Base-by-base conservation (phyloP, 1,140 invertebrate species). In the Ridgeia piscesae region DNA sequence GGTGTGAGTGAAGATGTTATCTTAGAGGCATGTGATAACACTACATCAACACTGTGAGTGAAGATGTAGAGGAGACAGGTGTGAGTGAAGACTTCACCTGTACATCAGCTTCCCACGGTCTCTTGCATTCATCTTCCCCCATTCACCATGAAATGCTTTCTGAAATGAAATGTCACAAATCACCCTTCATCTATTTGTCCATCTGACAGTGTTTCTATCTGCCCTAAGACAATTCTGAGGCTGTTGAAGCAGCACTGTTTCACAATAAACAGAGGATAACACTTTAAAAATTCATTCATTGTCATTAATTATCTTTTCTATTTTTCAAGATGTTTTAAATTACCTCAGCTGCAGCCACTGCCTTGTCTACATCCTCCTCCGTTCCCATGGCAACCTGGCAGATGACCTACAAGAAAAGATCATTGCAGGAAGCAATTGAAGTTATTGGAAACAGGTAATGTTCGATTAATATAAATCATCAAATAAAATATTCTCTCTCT, bases 61-160 rank as follows among this genome's bases (percentile, higher is more conserved):
- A n/a, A n/a, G n/a, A n/a, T n/a, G n/a, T n/a, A n/a, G n/a, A 34
- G n/a, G n/a, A n/a, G n/a, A n/a, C n/a, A n/a, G n/a, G n/a, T n/a
- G n/a, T n/a, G n/a, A n/a, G n/a, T n/a, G 6, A 6, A 11, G 35
- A 11, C 31, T 35, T 88, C 92, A 95, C 95, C 97, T 48, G 92
- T 96, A 95, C 93, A 98, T 97, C 0, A 98, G 96, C 91, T 95
- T 94, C 33, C 97, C 97, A 94, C 98, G 96, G 35, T 96, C 96
- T 34, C 97, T 97, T 27, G 98, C 97, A 96, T 98, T 97, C 97
- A 98, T 97, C 89, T 96, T 97, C 58, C 98, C 96, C 98, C 98
- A 99, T 94, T 97, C 96, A 6, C 98, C 98, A 93, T 98, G 97
- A 95, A 99, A 99, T 0, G 98, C 98, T 88, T 94, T 94, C 96